Evolutionary conservation across 2,888 invertebrate species (phyloP), one percentile per base, ranked within the genome.

Genomic region (Ochropleura leucogaster): DNA sequence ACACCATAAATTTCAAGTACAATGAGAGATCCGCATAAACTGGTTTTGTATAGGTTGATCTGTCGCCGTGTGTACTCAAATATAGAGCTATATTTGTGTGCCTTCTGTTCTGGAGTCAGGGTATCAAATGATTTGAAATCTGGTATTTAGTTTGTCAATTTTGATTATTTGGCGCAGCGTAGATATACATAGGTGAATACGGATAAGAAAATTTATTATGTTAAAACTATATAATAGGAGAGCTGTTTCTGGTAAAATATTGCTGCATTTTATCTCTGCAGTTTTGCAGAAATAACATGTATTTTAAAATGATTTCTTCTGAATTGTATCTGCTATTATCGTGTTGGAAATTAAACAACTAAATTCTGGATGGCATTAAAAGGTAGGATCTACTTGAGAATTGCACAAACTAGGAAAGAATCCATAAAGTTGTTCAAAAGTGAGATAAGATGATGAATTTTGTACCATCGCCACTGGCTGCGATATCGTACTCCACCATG

Each of bases 401-500:
- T 55, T 30, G 7, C 7, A 8, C 16, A 16, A 7, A 30, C 30
- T 16, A 57, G 20, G 20, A 20, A 55, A 6, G 8, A 57, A 20
- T 30, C 30, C 30, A 30, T 30, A 30, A 30, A 30, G 3, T 30
- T 6, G 6, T 1, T 2, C 20, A 20, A 55, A 55, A 12, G 55
- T 1, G 5, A 55, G 10, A n/a, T 20, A 57, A 30, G 30, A 14
- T 57, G 12, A 12, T 55, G 12, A 55, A 55, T 30, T 44, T 0
- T 44, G 7, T 62, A 62, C 62, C 62, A 44, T 14, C 89, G 6
- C 88, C 93, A 93, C 97, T 97, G 42, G 89, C 88, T 0, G 92
- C 93, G 59, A 97, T 90, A 81, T 97, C 97, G 80, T 97, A 97
- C 88, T 97, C 97, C 16, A 97, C 96, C 89, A 97, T 92, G 53